Base-by-base conservation (phyloP, 2,888 invertebrate genomes). In the Nebria brevicollis region DNA sequence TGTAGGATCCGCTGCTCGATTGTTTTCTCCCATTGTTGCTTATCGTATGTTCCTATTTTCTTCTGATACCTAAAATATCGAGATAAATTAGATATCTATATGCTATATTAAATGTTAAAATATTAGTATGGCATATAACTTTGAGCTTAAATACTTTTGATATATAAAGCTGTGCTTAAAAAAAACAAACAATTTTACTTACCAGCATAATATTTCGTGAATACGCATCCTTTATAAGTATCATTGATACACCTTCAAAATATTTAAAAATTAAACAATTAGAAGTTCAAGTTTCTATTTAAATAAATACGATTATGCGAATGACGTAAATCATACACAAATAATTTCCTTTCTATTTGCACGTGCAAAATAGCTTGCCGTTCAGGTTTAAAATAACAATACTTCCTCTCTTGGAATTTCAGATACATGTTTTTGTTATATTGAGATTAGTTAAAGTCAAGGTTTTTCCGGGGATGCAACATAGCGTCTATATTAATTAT, bases 1-100 rank as follows among this genome's bases (percentile, higher is more conserved):
- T 95, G 94, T 77, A 97, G 91, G 86, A 97, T 96, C 86, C 96
- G 94, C 88, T 96, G 96, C 87, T 98, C 98, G 84, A 98, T 95
- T 86, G 96, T 97, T 85, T 96, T 96, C 89, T 98, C 98, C 98
- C 98, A 98, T 93, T 96, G 94, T 87, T 98, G 97, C 88, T 98
- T 98, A 90, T 98, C 98, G 90, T 98, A 98, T 41, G 96, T 96
- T 87, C 98, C 97, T 89, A 98, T 98, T 92, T 97, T 96, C 89
- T 96, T 96, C 89, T 97, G 97, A 91, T 97, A 97, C 96, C 97
- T 96, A n/a, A 7, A 10, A 64, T 15, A 15, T 20, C 34, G 5
- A 34, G 34, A 34, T 11, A 54, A 75, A 75, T 54, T 43, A 75
- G 15, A 15, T 7, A 20, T 20, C 20, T 26, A 80, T 54, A 25